Base-by-base conservation (phyloP, 2,888 invertebrate genomes). In the Ellobium chinense region DNA sequence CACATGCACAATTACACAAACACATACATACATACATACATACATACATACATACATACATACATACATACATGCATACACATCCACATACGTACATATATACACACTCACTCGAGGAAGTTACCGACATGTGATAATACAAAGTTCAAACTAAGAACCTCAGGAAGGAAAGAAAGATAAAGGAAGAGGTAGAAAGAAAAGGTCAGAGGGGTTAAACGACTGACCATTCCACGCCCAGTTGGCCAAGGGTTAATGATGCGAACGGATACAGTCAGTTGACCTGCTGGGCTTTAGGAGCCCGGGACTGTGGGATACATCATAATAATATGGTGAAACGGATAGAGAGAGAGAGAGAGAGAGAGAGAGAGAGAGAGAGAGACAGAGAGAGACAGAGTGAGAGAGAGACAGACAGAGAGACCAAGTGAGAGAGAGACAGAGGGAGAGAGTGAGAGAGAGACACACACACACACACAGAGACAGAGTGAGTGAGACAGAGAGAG, bases 271-370 rank as follows among this genome's bases (percentile, higher is more conserved):
- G 46, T 12, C 7, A 46, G 46, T n/a, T n/a, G n/a, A n/a, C n/a
- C n/a, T n/a, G n/a, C n/a, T n/a, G n/a, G n/a, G n/a, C n/a, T n/a
- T n/a, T n/a, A n/a, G n/a, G n/a, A n/a, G n/a, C n/a, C n/a, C n/a
- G n/a, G n/a, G n/a, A n/a, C n/a, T n/a, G n/a, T n/a, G n/a, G n/a
- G n/a, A n/a, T n/a, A n/a, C n/a, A n/a, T n/a, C n/a, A n/a, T n/a
- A n/a, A n/a, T n/a, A n/a, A n/a, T 34, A 77, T 66, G 60, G 37
- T 56, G 66, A 77, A 36, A 68, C 56, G 56, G 27, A 24, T 34
- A 56, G 58, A 56, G 68, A 31, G 36, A 68, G 27, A 36, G 31
- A 54, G 68, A 68, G 68, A 68, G 77, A 68, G 27, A 56, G 68
- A 54, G 56, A 56, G 68, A 54, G 36, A 54, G 60, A 68, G 66